Base-by-base conservation (phyloP, 2,888 invertebrate genomes). In the Lottia scabra region DNA sequence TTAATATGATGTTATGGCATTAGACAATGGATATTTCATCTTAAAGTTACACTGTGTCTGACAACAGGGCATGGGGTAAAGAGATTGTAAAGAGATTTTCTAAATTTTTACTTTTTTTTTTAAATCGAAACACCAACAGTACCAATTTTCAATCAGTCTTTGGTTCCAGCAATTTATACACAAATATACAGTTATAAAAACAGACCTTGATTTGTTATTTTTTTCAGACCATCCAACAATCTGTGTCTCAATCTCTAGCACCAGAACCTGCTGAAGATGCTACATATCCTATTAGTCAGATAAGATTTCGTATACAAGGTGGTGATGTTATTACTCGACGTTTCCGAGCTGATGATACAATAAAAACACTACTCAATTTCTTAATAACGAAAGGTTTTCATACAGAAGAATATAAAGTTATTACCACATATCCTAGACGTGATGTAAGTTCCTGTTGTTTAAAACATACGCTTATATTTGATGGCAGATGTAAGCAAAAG, bases 361-460 rank as follows among this genome's bases (percentile, higher is more conserved):
- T 89, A 6, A 92, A 94, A 93, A 93, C 93, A 80, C 91, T 98
- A 86, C 91, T 97, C 81, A 95, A 97, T 91, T 98, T 93, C 91
- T 92, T 97, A 79, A 93, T 95, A 72, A 95, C 96, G 65, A 93
- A 95, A 91, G 97, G 97, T 74, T 98, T 93, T 91, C 94, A 95
- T 78, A 92, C 93, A 82, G 94, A 94, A 83, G 95, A 95, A 87
- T 97, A 93, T 89, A 98, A 97, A 92, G 93, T 97, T 75, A 94
- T 98, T 85, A 94, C 95, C 84, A 95, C 96, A 90, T 98, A 95
- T 95, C 98, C 98, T 88, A 93, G 97, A 88, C 93, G 95, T 92
- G 98, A 98, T 93, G 95, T 98, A 91, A 95, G 95, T 38, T 38
- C 10, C 27, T 56, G 1, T 1, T 43, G 46, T 6, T 13, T n/a